These are phyloP conservation scores for Lates japonicus DNA, from an alignment of 2,797 vertebrate genomes.

Conservation along the genomic window DNA sequence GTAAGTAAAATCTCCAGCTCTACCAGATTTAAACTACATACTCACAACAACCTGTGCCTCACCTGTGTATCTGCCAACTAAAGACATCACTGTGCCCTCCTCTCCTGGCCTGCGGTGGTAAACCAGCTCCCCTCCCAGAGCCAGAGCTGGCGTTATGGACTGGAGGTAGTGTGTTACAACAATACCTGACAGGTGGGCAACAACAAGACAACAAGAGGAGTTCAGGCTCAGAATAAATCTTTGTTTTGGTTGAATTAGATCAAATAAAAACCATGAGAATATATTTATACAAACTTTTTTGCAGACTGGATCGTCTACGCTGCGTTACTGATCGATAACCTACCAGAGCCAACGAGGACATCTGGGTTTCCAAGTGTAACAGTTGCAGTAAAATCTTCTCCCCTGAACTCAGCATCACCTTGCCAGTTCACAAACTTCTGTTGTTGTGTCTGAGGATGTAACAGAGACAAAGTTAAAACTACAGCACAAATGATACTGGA, in stretches of 20 bases:
- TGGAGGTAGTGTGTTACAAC: conserved; percentile 92
- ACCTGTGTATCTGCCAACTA: conserved; percentile 93
- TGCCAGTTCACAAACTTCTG: conserved; percentile 96
- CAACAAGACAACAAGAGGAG: neutral
- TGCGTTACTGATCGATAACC: conserved; percentile 29
- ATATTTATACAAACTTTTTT: neutral
- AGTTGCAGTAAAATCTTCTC: conserved; percentile 90
- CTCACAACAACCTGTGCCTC: rapidly evolving
- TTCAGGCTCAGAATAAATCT: neutral
- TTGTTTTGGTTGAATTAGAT: neutral
- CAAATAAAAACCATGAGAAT: neutral
- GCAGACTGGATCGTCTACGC: neutral
- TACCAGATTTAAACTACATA: neutral
- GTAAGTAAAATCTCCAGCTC: neutral
- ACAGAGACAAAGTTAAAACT: conserved; percentile 6
- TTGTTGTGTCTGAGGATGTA: conserved; percentile 89
- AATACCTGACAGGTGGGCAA: conserved; percentile 82
- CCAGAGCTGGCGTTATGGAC: conserved; percentile 90
- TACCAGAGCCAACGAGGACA: conserved; percentile 91
- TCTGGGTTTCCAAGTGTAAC: conserved; percentile 94
- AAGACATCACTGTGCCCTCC: conserved; percentile 90
- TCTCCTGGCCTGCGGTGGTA: conserved; percentile 92
- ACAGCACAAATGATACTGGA: neutral
- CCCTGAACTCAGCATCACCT: conserved; percentile 90
- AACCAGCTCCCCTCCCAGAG: conserved; percentile 92